phyloP scores from a whole-genome alignment of 37 sponge, comb jelly and placozoan species.

The Ephydatia muelleri region DNA sequence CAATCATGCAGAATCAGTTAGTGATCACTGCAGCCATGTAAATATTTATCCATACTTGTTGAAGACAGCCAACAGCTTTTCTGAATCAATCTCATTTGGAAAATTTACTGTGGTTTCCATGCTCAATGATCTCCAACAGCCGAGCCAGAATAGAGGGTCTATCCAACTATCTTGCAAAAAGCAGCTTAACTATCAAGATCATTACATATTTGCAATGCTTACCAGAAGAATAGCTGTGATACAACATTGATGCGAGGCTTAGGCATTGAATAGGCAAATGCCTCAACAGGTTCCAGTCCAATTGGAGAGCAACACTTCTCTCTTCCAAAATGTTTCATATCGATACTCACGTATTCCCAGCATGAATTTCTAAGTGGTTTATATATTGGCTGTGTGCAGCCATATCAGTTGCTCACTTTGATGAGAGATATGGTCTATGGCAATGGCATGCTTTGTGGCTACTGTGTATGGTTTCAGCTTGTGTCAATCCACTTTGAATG shows the following conservation, averaged over 20 bases:
- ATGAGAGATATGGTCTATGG: too few relatives aligned
- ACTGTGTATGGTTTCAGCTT: background rate
- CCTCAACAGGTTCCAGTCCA: background rate
- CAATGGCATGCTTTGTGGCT: background rate
- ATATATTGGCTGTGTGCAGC: background rate
- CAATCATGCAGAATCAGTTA: too few relatives aligned
- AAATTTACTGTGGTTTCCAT: slow-evolving; percentile 39
- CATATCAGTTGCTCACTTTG: background rate
- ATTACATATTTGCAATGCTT: background rate
- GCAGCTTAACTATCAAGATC: too few relatives aligned
- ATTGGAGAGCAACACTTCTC: background rate
- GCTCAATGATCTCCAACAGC: slow-evolving; percentile 28
- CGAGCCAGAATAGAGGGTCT: slow-evolving; percentile 52
- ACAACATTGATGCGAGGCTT: slow-evolving; percentile 28
- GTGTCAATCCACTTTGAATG: background rate
- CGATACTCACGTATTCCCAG: background rate
- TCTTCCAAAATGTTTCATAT: background rate
- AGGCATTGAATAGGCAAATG: slow-evolving; percentile 1
- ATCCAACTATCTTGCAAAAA: slow-evolving; percentile 42
- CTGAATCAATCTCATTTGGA: slow-evolving; percentile 39
- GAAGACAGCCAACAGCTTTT: slow-evolving; percentile 48
- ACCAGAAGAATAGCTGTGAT: slow-evolving; percentile 44
- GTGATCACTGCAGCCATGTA: too few relatives aligned
- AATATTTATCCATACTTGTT: slow-evolving; percentile 25
- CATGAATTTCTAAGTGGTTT: background rate